Conservation (phyloP, 2,888 invertebrate species). For the Carabus problematicus region DNA sequence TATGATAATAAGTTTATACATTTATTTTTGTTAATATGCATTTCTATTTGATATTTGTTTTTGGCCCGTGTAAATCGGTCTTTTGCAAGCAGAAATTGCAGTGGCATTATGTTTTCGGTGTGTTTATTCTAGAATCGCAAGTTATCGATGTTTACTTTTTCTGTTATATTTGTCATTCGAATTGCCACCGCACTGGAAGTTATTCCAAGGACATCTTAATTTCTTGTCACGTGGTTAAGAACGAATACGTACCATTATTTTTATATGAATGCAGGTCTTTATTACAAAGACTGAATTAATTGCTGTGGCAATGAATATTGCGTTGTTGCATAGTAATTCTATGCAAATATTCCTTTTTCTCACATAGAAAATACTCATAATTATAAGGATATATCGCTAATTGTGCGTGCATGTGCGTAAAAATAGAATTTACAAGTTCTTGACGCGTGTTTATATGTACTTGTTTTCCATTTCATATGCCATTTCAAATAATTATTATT, state of each 20-base stretch:
- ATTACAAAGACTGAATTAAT: too few relatives aligned
- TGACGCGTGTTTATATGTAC: slow-evolving; percentile 7
- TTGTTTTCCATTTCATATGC: background rate
- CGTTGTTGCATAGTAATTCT: background rate
- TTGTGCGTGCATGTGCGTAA: slow-evolving; percentile 23
- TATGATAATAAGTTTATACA: too few relatives aligned
- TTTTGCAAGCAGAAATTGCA: background rate
- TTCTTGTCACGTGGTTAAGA: slow-evolving; percentile 35
- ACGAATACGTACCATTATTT: background rate
- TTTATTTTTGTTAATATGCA: too few relatives aligned
- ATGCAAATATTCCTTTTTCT: slow-evolving; percentile 27
- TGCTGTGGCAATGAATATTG: too few relatives aligned
- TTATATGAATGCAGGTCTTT: too few relatives aligned
- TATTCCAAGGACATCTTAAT: slow-evolving; percentile 33
- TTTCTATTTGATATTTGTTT: background rate
- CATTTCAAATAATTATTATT: too few relatives aligned
- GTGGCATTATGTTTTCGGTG: slow-evolving; percentile 17
- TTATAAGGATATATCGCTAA: slow-evolving; percentile 29
- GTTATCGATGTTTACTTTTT: slow-evolving; percentile 34
- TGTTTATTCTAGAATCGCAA: slow-evolving; percentile 16
- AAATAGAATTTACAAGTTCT: slow-evolving; percentile 25
- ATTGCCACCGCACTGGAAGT: slow-evolving; percentile 12
- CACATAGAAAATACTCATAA: slow-evolving; percentile 21
- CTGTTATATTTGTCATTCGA: slow-evolving; percentile 22
- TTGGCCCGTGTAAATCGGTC: slow-evolving; percentile 28